phyloP scores from a whole-genome alignment of 2,113 vertebrate species.

The Herpailurus yagouaroundi region DNA sequence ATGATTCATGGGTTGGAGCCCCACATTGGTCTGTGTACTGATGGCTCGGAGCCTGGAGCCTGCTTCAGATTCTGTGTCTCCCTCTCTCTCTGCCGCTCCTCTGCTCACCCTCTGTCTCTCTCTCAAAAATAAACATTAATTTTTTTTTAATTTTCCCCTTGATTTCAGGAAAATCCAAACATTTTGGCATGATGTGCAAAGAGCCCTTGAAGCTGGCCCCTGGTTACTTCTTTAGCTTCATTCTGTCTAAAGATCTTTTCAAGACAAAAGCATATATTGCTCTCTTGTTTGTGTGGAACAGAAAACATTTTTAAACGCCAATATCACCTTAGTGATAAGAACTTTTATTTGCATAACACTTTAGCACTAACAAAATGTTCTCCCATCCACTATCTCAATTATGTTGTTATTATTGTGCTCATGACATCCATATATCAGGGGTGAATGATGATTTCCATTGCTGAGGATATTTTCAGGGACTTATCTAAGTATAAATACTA shows the following conservation, averaged over 20 bases:
- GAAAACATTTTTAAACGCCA: not conserved
- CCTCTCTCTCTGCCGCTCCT: not conserved
- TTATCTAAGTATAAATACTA: slow-evolving; percentile 25
- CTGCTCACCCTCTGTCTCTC: not conserved
- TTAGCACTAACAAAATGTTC: slow-evolving; percentile 46
- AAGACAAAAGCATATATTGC: not conserved
- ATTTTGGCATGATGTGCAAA: not conserved
- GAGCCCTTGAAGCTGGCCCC: not conserved
- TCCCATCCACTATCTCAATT: not conserved
- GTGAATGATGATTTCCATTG: slow-evolving; percentile 5
- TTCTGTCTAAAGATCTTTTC: slow-evolving; percentile 38
- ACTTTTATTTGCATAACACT: slow-evolving; percentile 23
- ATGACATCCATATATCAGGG: not conserved
- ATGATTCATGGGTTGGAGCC: not conserved
- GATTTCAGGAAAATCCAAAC: slow-evolving; percentile 35
- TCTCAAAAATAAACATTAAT: not conserved
- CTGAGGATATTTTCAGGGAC: slow-evolving; percentile 36
- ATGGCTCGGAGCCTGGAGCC: not conserved
- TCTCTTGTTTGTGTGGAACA: not conserved
- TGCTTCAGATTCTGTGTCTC: not conserved
- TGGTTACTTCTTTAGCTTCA: not conserved
- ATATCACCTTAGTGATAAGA: not conserved
- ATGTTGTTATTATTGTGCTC: not conserved
- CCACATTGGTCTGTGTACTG: not conserved
- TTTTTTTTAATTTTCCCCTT: not conserved